Percentiles rank a stretch among this genome's conserved stretches.
Conservation (phyloP, 2,797 vertebrate genomes). For the Lutjanus campechanus region DNA sequence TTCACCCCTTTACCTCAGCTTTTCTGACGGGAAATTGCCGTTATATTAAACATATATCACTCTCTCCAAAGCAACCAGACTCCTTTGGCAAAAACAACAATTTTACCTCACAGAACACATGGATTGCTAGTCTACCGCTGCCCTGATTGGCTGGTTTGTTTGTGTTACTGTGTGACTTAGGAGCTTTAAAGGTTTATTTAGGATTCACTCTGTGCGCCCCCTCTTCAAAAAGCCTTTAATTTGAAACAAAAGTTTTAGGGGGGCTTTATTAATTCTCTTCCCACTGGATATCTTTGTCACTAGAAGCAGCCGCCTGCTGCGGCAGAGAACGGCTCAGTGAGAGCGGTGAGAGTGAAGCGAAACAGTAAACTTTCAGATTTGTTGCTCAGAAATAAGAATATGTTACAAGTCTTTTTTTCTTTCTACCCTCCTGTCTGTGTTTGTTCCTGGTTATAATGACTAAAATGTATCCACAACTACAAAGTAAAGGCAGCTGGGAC, state of each 20-base stretch:
- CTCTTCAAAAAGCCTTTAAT: not conserved
- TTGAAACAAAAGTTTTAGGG: not conserved
- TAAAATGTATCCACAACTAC: slow-evolving; percentile 44
- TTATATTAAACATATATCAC: no score
- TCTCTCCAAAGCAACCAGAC: no score
- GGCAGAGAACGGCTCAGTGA: not conserved
- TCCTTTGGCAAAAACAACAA: no score
- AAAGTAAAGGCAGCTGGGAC: slow-evolving; percentile 68
- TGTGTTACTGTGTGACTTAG: no score
- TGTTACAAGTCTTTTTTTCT: not conserved
- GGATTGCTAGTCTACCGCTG: no score
- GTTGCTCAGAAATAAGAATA: not conserved
- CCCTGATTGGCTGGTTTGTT: no score
- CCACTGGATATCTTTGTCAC: not conserved
- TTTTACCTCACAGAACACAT: no score
- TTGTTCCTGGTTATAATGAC: slow-evolving; percentile 46
- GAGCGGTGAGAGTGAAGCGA: not conserved
- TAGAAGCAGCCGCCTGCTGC: not conserved
- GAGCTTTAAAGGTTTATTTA: no score
- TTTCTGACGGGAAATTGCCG: no score
- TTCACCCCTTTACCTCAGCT: no score
- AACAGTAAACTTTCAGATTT: no score
- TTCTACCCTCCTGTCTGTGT: not conserved
- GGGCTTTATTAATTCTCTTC: not conserved
- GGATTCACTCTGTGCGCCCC: no score